Conservation (phyloP, 2,888 invertebrate genomes). For the Alcis repandata region DNA sequence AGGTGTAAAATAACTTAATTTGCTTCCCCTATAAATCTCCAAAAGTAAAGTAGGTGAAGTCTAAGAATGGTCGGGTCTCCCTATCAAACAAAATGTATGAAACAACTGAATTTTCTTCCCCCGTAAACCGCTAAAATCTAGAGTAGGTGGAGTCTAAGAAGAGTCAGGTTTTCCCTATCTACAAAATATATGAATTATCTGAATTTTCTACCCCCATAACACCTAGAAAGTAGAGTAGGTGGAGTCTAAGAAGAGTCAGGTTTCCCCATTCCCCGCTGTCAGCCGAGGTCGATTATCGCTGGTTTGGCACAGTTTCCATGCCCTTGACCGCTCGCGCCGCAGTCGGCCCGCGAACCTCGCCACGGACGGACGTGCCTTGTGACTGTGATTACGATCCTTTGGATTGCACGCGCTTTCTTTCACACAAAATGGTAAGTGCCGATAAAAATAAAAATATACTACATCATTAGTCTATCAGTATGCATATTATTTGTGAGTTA, state of each 20-base stretch:
- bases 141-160: too few relatives aligned
- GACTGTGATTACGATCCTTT: slow-evolving; percentile 41
- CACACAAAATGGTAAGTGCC: slow-evolving; percentile 75
- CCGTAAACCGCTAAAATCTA: neutral
- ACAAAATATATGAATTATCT: too few relatives aligned
- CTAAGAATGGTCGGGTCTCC: too few relatives aligned
- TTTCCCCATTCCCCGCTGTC: slow-evolving; percentile 31
- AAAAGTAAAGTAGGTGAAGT: too few relatives aligned
- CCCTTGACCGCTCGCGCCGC: slow-evolving; percentile 81
- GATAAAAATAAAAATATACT: neutral
- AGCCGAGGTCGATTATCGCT: slow-evolving; percentile 62
- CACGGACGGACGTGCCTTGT: slow-evolving; percentile 54
- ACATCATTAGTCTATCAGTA: neutral
- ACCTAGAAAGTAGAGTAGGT: neutral
- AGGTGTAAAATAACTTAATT: too few relatives aligned
- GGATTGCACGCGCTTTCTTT: slow-evolving; percentile 60
- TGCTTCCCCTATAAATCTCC: too few relatives aligned
- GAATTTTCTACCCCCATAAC: too few relatives aligned
- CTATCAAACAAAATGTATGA: too few relatives aligned
- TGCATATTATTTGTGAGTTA: neutral
- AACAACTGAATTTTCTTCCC: too few relatives aligned
- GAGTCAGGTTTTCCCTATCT: too few relatives aligned
- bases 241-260: slow-evolving; percentile 37
- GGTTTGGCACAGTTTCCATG: slow-evolving; percentile 79
- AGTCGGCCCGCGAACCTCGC: slow-evolving; percentile 74